Evolutionary conservation across 1,140 invertebrate species (phyloP), one percentile per base, ranked within the genome.

Genomic region (Chymomyza costata): DNA sequence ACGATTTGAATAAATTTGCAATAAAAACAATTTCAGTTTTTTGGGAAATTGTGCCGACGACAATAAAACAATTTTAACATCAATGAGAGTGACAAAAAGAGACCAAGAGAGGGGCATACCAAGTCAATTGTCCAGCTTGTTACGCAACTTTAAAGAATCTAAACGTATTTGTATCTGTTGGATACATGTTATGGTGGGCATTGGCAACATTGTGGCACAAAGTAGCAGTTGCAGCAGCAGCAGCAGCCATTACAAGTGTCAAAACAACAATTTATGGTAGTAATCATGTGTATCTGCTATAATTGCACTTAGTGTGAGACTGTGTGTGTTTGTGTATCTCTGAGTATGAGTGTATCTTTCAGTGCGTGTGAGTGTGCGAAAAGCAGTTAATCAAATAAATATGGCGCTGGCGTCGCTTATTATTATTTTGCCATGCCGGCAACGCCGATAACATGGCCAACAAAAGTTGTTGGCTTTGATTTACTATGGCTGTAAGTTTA

Each of bases 351-450:
- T 65, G 55, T 57, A 52, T 51, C 35, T 34, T 40, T 45, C 13
- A 15, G 21, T 38, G 25, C 8, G 35, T 56, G 46, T 18, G 28
- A 21, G 63, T 55, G 47, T 48, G 40, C 49, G 11, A 38, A 45
- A 53, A 50, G 74, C 73, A 83, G 81, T 83, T 83, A 83, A 83
- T 83, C 81, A 83, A 83, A 83, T 81, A 83, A 83, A 83, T 83
- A 83, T 83, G 69, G 66, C 62, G 60, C 58, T 61, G 65, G 54
- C 55, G 58, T 15, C 17, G 37, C 34, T 48, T 48, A 13, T 71
- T 71, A 78, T 78, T 78, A 78, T 78, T 78, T 78, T 78, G 69
- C 63, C 52, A 65, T 45, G 45, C 39, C 71, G 63, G 49, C 71
- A 6, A 10, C 5, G 71, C 67, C 52, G 73, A 80, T 80, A 80